Evolutionary conservation across 35 echinoderm and acorn worm genomes (phyloP).

Genomic region (Anneissia japonica): DNA sequence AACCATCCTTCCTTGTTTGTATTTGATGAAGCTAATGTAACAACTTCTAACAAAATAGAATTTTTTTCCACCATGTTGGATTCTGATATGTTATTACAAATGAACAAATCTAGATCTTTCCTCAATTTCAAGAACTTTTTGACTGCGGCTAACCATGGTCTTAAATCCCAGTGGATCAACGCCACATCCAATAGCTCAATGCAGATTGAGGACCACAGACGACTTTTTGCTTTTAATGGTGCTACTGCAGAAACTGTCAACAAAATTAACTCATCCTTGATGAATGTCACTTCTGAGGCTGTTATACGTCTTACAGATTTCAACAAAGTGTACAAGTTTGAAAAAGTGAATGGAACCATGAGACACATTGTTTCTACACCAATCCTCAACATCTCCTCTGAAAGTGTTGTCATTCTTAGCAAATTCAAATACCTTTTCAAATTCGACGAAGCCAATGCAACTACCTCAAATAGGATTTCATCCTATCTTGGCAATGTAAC

Average conservation of each 20-base stretch:
- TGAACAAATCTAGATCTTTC: neutral
- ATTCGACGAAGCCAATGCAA: neutral
- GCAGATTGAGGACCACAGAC: neutral
- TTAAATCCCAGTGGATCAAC: neutral
- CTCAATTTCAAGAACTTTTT: conserved; percentile 25
- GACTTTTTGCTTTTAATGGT: conserved; percentile 23
- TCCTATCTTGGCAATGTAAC: neutral
- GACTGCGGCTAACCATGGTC: neutral
- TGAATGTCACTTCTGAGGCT: neutral
- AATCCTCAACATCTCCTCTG: neutral
- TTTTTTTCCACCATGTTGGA: neutral
- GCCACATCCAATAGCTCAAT: conserved; percentile 14
- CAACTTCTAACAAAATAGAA: neutral
- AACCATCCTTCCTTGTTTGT: neutral
- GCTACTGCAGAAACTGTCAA: neutral
- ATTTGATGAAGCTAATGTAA: conserved; percentile 4
- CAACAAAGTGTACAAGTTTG: conserved; percentile 16
- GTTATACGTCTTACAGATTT: neutral
- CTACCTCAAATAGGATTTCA: neutral
- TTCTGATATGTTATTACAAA: neutral
- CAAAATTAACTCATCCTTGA: neutral
- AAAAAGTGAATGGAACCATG: conserved; percentile 9
- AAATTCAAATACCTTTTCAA: neutral
- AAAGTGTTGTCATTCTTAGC: conserved; percentile 1
- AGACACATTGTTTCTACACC: neutral